Evolutionary conservation across 2,888 invertebrate species (phyloP), one percentile per base, ranked within the genome.

Genomic region (Drosophila dives): DNA sequence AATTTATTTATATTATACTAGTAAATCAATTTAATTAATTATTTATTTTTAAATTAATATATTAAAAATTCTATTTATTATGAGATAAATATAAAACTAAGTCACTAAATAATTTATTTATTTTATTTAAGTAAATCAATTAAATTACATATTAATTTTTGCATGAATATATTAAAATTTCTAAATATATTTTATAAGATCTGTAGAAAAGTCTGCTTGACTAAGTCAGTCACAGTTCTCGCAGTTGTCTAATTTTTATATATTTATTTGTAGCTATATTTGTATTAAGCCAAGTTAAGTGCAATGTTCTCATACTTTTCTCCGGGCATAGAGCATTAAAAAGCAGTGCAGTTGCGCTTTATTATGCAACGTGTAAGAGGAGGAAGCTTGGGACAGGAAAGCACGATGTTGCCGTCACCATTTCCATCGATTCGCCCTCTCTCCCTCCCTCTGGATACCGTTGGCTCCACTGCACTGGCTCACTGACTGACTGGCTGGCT

Each of bases 331-430:
- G 77, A 15, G 71, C 32, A 72, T 76, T 53, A 32, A 45, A 48
- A 60, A 60, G 63, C 49, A 33, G 73, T 63, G 61, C 55, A 29
- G n/a, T n/a, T n/a, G 26, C 33, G 67, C 71, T 83, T 64, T 77
- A 81, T 83, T 86, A 86, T 86, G 82, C 82, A 81, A 78, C 66
- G 87, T 86, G 82, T 65, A 68, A 86, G 69, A 70, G 49, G 56
- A 75, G 78, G 78, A 86, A 82, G 51, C 65, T 48, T 58, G 68
- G 65, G 74, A 81, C 85, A 78, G 87, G 79, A 82, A 75, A 68
- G 87, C 87, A 81, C 79, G 61, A 60, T 77, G 80, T 65, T 76
- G 61, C 62, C 59, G 59, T 48, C 65, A 38, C 42, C 50, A 62
- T 59, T 56, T 54, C 71, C 64, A 65, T 54, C 42, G 53, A 58